These are phyloP conservation scores for Danio aesculapii DNA, from an alignment of 2,797 vertebrate genomes.

Conservation along the genomic window DNA sequence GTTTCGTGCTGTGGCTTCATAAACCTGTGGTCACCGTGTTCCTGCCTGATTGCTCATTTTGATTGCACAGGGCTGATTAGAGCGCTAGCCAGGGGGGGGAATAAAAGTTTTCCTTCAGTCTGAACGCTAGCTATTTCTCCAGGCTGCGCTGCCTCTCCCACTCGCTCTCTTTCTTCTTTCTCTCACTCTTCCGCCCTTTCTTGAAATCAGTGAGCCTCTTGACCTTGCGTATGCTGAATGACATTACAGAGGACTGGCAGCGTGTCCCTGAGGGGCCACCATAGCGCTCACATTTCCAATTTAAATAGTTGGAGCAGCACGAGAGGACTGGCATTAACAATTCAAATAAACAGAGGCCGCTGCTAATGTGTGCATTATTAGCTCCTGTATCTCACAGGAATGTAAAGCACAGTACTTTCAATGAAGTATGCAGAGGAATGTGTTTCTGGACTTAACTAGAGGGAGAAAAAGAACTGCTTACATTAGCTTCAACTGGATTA, in stretches of 20 bases:
- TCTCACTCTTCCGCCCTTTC: constrained; percentile 45
- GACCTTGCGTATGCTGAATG: constrained; percentile 64
- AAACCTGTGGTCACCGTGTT: constrained; percentile 46
- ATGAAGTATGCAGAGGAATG: background rate
- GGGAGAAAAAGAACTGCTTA: background rate
- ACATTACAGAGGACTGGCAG: constrained; percentile 48
- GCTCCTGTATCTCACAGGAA: background rate
- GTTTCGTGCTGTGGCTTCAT: constrained; percentile 16
- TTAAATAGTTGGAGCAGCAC: constrained; percentile 57
- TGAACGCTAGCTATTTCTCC: constrained; percentile 2
- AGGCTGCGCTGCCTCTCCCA: constrained; percentile 32
- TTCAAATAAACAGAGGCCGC: constrained; percentile 58
- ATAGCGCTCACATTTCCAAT: constrained; percentile 60
- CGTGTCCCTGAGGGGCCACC: constrained; percentile 51
- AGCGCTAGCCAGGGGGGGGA: constrained; percentile 53
- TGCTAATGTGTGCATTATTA: constrained; percentile 36
- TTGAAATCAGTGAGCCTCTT: constrained; percentile 60
- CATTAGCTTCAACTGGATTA: background rate
- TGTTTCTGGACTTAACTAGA: background rate
- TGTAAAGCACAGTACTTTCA: background rate
- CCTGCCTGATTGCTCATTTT: constrained; percentile 68
- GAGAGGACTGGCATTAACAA: constrained; percentile 58
- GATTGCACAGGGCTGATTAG: constrained; percentile 70
- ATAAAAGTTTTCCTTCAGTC: constrained; percentile 63
- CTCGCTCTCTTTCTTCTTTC: constrained; percentile 11